A percentile compares a stretch with the other conserved stretches of the same genome.
phyloP scores from a whole-genome alignment of 1,140 invertebrate species.

The Euura lappo region DNA sequence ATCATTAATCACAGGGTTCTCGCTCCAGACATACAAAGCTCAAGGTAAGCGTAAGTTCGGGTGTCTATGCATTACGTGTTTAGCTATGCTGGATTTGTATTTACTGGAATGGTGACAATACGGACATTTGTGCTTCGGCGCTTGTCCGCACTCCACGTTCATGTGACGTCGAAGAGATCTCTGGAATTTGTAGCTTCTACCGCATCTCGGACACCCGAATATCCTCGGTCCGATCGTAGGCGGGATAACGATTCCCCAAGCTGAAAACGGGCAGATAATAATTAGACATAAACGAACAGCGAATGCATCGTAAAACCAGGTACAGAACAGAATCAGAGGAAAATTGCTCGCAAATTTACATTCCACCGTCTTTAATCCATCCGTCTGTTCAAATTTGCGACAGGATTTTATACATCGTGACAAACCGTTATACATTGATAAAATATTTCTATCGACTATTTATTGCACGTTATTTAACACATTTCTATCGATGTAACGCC shows the following conservation, averaged over 20 bases:
- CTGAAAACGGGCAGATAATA: background rate
- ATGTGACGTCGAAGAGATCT: slow-evolving; percentile 64
- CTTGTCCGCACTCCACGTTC: slow-evolving; percentile 69
- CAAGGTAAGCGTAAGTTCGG: slow-evolving; percentile 31
- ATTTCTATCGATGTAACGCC: too few relatives aligned
- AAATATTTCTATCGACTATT: too few relatives aligned
- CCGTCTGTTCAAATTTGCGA: too few relatives aligned
- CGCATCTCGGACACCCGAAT: slow-evolving; percentile 73
- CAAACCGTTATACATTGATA: too few relatives aligned
- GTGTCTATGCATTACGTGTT: slow-evolving; percentile 47
- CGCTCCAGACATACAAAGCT: background rate
- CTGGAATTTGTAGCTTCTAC: slow-evolving; percentile 63
- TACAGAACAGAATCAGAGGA: too few relatives aligned
- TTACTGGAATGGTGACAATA: slow-evolving; percentile 57
- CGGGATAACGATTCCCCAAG: background rate
- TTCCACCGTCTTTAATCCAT: too few relatives aligned
- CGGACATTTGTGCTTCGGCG: slow-evolving; percentile 62
- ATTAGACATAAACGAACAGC: background rate
- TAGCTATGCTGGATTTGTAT: slow-evolving; percentile 68
- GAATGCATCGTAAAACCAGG: too few relatives aligned
- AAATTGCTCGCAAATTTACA: too few relatives aligned
- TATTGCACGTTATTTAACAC: too few relatives aligned
- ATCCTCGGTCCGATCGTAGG: slow-evolving; percentile 59
- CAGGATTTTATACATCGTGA: too few relatives aligned
- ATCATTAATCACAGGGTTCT: background rate